A percentile compares a stretch with the other conserved stretches of the same genome.
phyloP scores from a whole-genome alignment of 2,888 invertebrate genomes.

The Stramonita haemastoma region DNA sequence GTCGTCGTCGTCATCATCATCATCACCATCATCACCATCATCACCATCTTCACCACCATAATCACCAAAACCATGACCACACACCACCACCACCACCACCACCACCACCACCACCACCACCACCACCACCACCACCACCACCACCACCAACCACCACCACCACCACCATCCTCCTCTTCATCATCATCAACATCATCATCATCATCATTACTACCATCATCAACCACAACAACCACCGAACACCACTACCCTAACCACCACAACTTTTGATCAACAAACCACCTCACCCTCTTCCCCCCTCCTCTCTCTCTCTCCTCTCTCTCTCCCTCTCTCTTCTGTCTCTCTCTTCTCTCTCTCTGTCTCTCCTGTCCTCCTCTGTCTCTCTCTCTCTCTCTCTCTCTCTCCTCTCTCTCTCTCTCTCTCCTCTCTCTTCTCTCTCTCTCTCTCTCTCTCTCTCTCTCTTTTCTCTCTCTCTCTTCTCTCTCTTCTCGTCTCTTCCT shows the following conservation, averaged over 20 bases:
- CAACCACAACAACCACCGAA: not conserved
- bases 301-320: constrained; percentile 32
- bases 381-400: too few relatives aligned
- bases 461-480: not conserved
- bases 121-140: too few relatives aligned
- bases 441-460: constrained; percentile 6
- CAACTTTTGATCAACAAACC: too few relatives aligned
- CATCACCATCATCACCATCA: too few relatives aligned
- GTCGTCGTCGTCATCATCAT: too few relatives aligned
- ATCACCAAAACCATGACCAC: too few relatives aligned
- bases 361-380: too few relatives aligned
- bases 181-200: not conserved
- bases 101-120: too few relatives aligned
- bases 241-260: too few relatives aligned
- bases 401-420: constrained; percentile 21
- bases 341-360: constrained; percentile 28
- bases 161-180: not conserved
- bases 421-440: not conserved
- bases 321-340: not conserved
- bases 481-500: not conserved
- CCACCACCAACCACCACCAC: too few relatives aligned
- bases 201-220: not conserved
- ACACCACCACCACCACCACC: too few relatives aligned
- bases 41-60: too few relatives aligned
- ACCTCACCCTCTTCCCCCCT: not conserved